A percentile compares a stretch with the other conserved stretches of the same genome.
Conservation (phyloP, 2,113 vertebrate genomes). For the Saguinus imperator region DNA sequence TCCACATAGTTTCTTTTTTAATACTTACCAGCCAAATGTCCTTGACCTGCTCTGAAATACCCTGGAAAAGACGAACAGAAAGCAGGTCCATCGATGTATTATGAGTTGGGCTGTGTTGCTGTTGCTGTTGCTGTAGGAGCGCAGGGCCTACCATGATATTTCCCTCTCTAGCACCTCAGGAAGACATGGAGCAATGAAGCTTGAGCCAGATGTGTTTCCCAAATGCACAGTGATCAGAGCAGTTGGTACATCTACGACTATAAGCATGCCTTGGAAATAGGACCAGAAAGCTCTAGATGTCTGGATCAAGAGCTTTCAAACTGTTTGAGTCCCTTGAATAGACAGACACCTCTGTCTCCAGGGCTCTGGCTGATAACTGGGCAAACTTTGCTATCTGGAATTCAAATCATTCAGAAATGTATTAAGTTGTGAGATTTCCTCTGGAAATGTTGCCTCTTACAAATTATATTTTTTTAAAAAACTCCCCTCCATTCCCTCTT, state of each 20-base stretch:
- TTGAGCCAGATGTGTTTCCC: not conserved
- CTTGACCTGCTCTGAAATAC: not conserved
- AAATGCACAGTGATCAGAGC: not conserved
- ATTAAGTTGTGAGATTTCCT: not conserved
- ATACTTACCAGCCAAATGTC: not conserved
- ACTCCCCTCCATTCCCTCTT: not conserved
- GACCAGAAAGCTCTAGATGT: not conserved
- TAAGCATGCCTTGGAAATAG: not conserved
- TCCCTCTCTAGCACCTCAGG: not conserved
- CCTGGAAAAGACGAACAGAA: too few species aligned
- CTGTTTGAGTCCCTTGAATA: not conserved
- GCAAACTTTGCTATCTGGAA: not conserved
- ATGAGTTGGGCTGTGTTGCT: not conserved
- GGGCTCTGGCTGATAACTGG: not conserved
- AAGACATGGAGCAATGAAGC: too few species aligned
- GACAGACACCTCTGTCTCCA: not conserved
- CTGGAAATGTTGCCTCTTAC: not conserved
- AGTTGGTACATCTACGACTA: not conserved
- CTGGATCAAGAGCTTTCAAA: not conserved
- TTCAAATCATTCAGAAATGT: not conserved
- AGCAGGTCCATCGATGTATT: accelerated
- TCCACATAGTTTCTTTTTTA: not conserved
- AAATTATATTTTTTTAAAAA: not conserved
- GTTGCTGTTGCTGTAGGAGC: not conserved
- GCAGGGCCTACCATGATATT: too few species aligned